phyloP scores from a whole-genome alignment of 2,113 vertebrate genomes.

The Notarius lentiginosus region DNA sequence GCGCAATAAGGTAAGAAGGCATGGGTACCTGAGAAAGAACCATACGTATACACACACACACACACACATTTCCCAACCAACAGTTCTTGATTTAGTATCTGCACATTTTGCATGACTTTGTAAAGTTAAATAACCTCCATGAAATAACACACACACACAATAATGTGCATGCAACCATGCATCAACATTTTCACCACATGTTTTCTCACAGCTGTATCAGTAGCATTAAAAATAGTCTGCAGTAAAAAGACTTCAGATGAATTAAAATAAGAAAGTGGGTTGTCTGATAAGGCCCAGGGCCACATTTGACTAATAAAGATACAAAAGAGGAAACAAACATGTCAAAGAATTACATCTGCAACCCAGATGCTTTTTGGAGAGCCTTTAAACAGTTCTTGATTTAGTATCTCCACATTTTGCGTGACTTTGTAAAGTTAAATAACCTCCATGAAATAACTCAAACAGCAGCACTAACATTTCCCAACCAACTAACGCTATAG shows the following conservation, averaged over 20 bases:
- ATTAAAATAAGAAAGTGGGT: neutral
- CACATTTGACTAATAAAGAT: neutral
- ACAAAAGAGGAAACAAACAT: neutral
- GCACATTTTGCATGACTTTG: neutral
- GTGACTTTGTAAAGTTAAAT: neutral
- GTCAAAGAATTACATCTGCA: neutral
- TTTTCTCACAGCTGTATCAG: neutral
- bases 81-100: neutral
- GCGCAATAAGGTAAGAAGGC: conserved; percentile 91
- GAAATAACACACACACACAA: neutral
- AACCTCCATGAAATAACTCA: neutral
- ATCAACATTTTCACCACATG: neutral
- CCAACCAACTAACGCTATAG: neutral
- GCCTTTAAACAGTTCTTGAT: neutral
- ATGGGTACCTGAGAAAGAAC: conserved; percentile 80
- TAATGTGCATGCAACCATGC: neutral
- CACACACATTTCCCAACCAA: neutral
- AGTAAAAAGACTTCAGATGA: neutral
- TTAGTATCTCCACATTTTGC: neutral
- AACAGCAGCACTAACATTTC: neutral
- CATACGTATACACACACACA: neutral
- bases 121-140: neutral
- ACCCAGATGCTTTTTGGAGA: neutral
- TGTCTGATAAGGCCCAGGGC: neutral
- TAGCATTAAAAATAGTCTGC: neutral